Evolutionary conservation across 2,888 invertebrate species (phyloP).

Genomic region (Orthosia gothica): DNA sequence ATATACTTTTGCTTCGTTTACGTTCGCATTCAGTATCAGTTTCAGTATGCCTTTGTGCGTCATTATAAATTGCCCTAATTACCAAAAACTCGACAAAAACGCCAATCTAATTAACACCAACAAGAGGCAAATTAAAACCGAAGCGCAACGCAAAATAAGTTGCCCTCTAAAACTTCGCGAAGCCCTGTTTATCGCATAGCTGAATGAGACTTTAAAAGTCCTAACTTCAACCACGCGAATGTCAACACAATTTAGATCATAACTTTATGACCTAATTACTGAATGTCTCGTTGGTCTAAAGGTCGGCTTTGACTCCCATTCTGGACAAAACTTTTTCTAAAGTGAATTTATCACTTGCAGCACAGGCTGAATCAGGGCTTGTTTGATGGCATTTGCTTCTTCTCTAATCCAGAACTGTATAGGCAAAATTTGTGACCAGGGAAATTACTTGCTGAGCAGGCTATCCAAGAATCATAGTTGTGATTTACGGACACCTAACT

Average conservation of each 20-base stretch:
- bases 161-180: background rate
- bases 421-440: too few relatives aligned
- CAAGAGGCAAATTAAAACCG: slow-evolving; percentile 26
- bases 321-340: too few relatives aligned
- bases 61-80: background rate
- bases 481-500: too few relatives aligned
- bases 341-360: too few relatives aligned
- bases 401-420: too few relatives aligned
- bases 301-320: background rate
- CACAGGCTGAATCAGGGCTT: too few relatives aligned
- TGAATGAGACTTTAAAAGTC: slow-evolving; percentile 26
- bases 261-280: slow-evolving; percentile 39
- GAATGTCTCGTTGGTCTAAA: background rate
- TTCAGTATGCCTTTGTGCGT: background rate
- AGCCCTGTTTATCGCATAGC: slow-evolving; percentile 21
- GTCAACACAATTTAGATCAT: slow-evolving; percentile 14
- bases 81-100: background rate
- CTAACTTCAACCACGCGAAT: slow-evolving; percentile 10
- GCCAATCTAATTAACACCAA: slow-evolving; percentile 15
- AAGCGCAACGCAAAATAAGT: slow-evolving; percentile 8
- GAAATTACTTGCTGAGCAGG: too few relatives aligned
- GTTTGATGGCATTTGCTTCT: too few relatives aligned
- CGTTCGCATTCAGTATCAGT: background rate
- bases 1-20: too few relatives aligned
- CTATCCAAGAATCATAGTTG: too few relatives aligned